These are phyloP conservation scores for Agriopis aurantiaria DNA, from an alignment of 2,888 invertebrate species.

Conservation along the genomic window DNA sequence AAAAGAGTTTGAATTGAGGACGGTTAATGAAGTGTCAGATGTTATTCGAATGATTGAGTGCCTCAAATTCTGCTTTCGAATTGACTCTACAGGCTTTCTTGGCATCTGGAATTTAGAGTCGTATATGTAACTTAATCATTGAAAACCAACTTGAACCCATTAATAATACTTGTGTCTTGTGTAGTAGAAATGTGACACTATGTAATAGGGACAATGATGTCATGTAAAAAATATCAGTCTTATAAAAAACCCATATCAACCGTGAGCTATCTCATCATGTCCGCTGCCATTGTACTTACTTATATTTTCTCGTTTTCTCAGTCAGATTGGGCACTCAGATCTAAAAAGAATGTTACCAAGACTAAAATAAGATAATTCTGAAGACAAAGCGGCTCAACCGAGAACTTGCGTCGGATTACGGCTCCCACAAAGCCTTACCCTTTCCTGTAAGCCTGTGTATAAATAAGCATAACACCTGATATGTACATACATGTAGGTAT, in stretches of 20 bases:
- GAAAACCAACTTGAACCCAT: too few species aligned
- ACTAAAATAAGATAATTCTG: neutral
- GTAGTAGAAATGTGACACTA: too few species aligned
- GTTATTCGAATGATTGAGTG: neutral
- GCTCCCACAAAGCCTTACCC: constrained; percentile 21
- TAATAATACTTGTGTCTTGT: too few species aligned
- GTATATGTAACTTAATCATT: too few species aligned
- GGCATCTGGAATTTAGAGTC: too few species aligned
- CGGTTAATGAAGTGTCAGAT: neutral
- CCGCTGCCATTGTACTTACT: too few species aligned
- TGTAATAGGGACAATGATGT: too few species aligned
- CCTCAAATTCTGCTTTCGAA: neutral
- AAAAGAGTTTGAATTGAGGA: neutral
- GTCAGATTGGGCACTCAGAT: neutral
- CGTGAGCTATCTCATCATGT: too few species aligned
- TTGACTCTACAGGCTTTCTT: too few species aligned
- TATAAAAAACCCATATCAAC: too few species aligned
- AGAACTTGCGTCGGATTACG: constrained; percentile 15
- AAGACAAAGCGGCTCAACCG: constrained; percentile 12
- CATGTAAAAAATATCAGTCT: too few species aligned
- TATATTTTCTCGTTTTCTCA: neutral
- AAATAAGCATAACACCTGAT: neutral
- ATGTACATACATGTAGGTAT: neutral
- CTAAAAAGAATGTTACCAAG: neutral
- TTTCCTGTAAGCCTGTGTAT: neutral